Evolutionary conservation across 2,888 invertebrate genomes (phyloP).

Genomic region (Yponomeuta sedellus): DNA sequence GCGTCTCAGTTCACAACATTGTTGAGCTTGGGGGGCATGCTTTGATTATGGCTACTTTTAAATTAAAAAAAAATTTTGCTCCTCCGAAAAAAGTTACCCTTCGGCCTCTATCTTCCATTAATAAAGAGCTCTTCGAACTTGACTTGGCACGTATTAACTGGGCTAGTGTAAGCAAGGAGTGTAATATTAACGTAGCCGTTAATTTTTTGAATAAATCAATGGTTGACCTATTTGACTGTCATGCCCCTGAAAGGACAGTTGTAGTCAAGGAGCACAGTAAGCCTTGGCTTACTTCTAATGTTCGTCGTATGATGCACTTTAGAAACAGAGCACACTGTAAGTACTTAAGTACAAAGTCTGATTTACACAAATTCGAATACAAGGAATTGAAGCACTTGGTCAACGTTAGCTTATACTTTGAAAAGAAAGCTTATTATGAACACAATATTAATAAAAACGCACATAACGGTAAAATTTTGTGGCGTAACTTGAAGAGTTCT

Average conservation of each 20-base stretch:
- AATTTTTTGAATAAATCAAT: not conserved
- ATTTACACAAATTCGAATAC: not conserved
- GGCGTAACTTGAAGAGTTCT: not conserved
- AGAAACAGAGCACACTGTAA: not conserved
- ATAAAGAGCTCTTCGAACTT: not conserved
- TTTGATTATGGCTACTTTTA: too few species aligned
- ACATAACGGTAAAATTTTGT: constrained; percentile 4
- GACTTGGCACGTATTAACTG: too few species aligned
- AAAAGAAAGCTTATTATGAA: constrained; percentile 10
- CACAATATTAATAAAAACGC: constrained; percentile 7
- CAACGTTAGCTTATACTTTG: constrained; percentile 6
- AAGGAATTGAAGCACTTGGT: constrained; percentile 4
- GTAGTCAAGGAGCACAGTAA: not conserved
- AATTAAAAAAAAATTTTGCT: too few species aligned
- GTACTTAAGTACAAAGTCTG: not conserved
- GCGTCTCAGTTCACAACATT: too few species aligned
- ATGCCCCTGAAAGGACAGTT: constrained; percentile 7
- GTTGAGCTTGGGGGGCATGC: too few species aligned
- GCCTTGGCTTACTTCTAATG: constrained; percentile 3
- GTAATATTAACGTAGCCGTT: not conserved
- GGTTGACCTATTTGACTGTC: not conserved
- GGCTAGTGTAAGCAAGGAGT: not conserved
- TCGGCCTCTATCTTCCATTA: not conserved
- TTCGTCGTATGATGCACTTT: constrained; percentile 6
- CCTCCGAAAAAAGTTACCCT: too few species aligned